Base-by-base conservation (phyloP, 2,113 vertebrate species). In the Nothobranchius furzeri region DNA sequence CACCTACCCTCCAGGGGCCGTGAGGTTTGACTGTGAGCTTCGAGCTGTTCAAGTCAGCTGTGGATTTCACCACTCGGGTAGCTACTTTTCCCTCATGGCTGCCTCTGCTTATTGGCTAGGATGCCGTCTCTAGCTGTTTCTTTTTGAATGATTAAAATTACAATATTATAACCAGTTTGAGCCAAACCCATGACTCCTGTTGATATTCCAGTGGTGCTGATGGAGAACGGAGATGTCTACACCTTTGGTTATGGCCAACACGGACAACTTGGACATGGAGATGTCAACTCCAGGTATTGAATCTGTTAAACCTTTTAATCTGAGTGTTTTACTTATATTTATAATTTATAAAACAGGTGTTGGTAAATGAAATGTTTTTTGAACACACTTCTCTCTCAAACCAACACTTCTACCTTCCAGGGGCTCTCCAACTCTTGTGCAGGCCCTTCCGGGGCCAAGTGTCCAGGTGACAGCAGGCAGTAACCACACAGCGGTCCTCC, bases 211-310 rank as follows among this genome's bases (percentile, higher is more conserved):
- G 98, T 98, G 92, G 95, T 99, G 68, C 90, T 99, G 77, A 98
- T 99, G 98, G 96, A 98, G 85, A 99, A 98, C 70, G 98, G 97
- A 70, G 97, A 99, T 59, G 98, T 99, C 81, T 99, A 96, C 84
- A 97, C 96, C 0, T 99, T 99, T 90, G 98, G 98, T 65, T 99
- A 99, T 35, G 98, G 98, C 10, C 98, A 99, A 70, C 97, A 99
- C 36, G 98, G 98, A 6, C 98, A 99, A 30, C 95, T 99, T 3
- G 98, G 98, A 58, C 98, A 98, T 0, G 98, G 96, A 72, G 98
- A 99, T 76, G 96, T 98, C 71, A 99, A 97, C 93, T 99, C 96
- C 79, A 97, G 98, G 98, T 97, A 93, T 13, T 52, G 10, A 15
- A 13, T 68, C 1, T 54, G 15, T 52, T 45, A 35, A n/a, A 24